A percentile compares a stretch with the other conserved stretches of the same genome.
Evolutionary conservation across 2,888 invertebrate genomes (phyloP).

Genomic region (Diaphora mendica): DNA sequence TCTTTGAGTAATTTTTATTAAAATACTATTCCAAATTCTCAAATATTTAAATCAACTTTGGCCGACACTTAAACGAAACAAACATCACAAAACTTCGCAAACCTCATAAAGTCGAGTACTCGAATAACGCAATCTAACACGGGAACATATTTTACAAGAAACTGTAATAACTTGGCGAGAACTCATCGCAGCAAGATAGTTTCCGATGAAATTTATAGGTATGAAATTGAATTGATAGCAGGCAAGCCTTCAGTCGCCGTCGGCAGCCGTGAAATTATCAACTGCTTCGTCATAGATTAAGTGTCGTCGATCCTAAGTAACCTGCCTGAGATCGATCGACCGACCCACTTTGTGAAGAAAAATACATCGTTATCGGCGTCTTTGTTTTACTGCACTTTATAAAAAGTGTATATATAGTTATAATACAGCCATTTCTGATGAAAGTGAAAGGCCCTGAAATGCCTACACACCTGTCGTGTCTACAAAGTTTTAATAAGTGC

Average conservation of each 20-base stretch:
- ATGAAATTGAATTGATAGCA: slow-evolving; percentile 75
- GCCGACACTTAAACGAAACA: neutral
- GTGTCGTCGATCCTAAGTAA: slow-evolving; percentile 66
- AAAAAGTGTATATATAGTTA: neutral
- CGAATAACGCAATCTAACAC: slow-evolving; percentile 14
- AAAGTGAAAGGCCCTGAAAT: too few relatives aligned
- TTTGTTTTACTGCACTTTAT: slow-evolving; percentile 2
- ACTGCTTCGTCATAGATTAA: slow-evolving; percentile 76
- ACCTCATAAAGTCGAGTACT: slow-evolving; percentile 6
- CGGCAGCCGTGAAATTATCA: slow-evolving; percentile 75
- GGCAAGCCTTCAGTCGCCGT: slow-evolving; percentile 45
- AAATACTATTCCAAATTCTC: neutral
- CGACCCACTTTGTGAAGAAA: slow-evolving; percentile 65
- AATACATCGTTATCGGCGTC: slow-evolving; percentile 17
- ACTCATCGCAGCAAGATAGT: slow-evolving; percentile 49
- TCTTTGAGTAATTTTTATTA: neutral
- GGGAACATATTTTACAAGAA: slow-evolving; percentile 17
- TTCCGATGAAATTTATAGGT: slow-evolving; percentile 65
- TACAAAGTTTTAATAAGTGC: neutral
- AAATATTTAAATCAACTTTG: neutral
- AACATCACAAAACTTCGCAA: slow-evolving; percentile 4
- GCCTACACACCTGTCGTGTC: neutral
- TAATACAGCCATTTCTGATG: neutral
- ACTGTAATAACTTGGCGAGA: slow-evolving; percentile 32
- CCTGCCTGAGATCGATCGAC: slow-evolving; percentile 63